phyloP scores from a whole-genome alignment of 2,113 vertebrate genomes.

The Phylloscopus trochiloides region DNA sequence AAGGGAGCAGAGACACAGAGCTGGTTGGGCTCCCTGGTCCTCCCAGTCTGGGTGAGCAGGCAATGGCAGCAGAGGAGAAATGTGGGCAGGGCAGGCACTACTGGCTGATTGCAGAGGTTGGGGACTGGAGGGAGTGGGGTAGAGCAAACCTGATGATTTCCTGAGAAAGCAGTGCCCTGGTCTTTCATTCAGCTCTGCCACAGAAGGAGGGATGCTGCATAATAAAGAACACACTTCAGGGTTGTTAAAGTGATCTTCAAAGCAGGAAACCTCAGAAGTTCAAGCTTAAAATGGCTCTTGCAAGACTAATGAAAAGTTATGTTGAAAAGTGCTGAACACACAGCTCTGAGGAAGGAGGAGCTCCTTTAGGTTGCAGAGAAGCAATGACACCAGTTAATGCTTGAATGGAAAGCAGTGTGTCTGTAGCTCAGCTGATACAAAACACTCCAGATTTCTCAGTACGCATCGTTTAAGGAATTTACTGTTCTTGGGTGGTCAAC shows the following conservation, averaged over 20 bases:
- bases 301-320: too few species aligned
- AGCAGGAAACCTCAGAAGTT: background rate
- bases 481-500: background rate
- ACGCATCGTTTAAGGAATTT: background rate
- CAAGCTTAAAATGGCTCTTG: background rate
- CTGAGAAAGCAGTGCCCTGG: background rate
- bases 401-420: background rate
- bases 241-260: background rate
- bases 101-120: background rate
- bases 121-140: background rate
- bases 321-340: background rate
- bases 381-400: background rate
- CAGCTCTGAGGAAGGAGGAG: background rate
- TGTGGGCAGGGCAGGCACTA: background rate
- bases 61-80: rapidly evolving
- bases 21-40: background rate
- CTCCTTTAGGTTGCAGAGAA: background rate
- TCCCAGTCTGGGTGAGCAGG: background rate
- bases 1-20: background rate
- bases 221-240: background rate
- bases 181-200: background rate
- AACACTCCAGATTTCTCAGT: background rate
- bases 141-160: background rate
- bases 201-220: background rate
- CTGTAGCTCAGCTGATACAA: background rate